A percentile compares a stretch with the other conserved stretches of the same genome.
Evolutionary conservation across 2,113 vertebrate genomes (phyloP).

Genomic region (Amphiprion percula): DNA sequence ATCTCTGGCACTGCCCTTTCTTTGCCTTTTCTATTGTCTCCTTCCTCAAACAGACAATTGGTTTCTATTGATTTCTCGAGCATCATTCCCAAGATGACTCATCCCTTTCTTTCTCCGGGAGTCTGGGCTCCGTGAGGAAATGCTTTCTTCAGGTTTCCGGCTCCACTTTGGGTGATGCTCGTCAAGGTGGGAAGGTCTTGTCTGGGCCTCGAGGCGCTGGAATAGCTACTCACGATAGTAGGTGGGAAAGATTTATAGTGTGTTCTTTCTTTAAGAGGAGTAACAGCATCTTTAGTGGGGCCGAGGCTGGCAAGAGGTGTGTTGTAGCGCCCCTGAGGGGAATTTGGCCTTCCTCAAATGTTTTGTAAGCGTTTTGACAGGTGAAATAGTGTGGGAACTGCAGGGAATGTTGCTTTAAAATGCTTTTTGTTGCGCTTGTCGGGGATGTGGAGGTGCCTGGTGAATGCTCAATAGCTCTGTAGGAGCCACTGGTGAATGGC

Average conservation of each 20-base stretch:
- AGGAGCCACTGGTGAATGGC: constrained; percentile 80
- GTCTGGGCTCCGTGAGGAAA: constrained; percentile 49
- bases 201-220: constrained; percentile 40
- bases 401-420: constrained; percentile 77
- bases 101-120: constrained; percentile 45
- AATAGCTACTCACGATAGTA: constrained; percentile 48
- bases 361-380: constrained; percentile 84
- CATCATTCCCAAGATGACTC: constrained; percentile 71
- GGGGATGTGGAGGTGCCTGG: constrained; percentile 75
- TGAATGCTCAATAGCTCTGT: constrained; percentile 85
- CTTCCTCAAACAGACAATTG: constrained; percentile 68
- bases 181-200: constrained; percentile 61
- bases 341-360: constrained; percentile 64
- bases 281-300: constrained; percentile 72
- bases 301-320: constrained; percentile 82
- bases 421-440: constrained; percentile 81
- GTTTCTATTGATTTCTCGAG: constrained; percentile 65
- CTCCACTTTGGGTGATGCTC: constrained; percentile 40
- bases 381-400: constrained; percentile 89
- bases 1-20: constrained; percentile 38
- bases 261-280: constrained; percentile 68
- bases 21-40: constrained; percentile 45
- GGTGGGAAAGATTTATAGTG: constrained; percentile 61
- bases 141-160: constrained; percentile 46
- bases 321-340: constrained; percentile 72